phyloP scores from a whole-genome alignment of 2,888 invertebrate genomes.

The Rhagium mordax region DNA sequence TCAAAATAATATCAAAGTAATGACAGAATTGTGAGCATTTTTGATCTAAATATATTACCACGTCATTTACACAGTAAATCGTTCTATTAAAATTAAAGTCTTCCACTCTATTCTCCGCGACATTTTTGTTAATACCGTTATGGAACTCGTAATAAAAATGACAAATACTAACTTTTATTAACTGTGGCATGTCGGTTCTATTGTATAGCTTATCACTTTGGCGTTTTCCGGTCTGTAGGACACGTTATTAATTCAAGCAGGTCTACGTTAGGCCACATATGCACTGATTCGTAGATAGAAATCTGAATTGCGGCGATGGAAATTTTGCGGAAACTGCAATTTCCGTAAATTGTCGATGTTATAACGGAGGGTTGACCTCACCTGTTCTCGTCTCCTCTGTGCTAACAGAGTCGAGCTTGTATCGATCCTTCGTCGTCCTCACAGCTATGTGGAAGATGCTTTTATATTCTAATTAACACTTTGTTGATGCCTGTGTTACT shows the following conservation, averaged over 20 bases:
- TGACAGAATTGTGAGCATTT: too few relatives aligned
- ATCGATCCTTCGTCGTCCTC: slow-evolving; percentile 25
- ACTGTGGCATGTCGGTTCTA: slow-evolving; percentile 31
- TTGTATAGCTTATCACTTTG: slow-evolving; percentile 42
- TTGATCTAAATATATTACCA: too few relatives aligned
- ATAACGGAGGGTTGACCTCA: slow-evolving; percentile 36
- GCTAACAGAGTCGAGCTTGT: slow-evolving; percentile 4
- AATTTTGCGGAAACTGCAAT: slow-evolving; percentile 62
- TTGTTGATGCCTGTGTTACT: slow-evolving; percentile 20
- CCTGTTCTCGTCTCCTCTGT: slow-evolving; percentile 32
- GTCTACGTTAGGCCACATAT: slow-evolving; percentile 47
- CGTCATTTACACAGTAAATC: background rate
- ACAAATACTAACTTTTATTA: slow-evolving; percentile 32
- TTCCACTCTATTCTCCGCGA: background rate
- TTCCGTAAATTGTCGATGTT: slow-evolving; percentile 57
- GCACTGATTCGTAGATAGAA: slow-evolving; percentile 52
- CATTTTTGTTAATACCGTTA: background rate
- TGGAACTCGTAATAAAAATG: slow-evolving; percentile 15
- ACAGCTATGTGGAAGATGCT: background rate
- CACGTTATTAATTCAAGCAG: slow-evolving; percentile 47
- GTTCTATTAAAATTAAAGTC: background rate
- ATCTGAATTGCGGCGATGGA: slow-evolving; percentile 53
- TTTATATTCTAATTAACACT: slow-evolving; percentile 33
- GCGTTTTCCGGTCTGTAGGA: slow-evolving; percentile 42
- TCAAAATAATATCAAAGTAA: too few relatives aligned